Percentiles rank a stretch among this genome's conserved stretches.
These are phyloP conservation scores for Strigamia transsilvanica DNA, from an alignment of 2,888 invertebrate genomes.

Conservation along the genomic window DNA sequence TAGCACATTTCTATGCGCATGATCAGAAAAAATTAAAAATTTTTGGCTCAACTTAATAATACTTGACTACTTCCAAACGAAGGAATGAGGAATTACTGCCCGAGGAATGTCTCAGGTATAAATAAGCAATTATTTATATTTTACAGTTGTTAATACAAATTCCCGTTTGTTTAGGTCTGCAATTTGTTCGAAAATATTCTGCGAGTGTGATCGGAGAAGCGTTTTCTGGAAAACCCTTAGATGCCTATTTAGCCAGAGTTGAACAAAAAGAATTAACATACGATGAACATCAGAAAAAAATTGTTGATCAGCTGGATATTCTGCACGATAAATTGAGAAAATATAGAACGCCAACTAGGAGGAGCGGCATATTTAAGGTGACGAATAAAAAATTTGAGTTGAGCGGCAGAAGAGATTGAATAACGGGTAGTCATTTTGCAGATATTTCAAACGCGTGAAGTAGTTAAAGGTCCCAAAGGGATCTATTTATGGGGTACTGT, in stretches of 20 bases:
- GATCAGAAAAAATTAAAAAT: background rate
- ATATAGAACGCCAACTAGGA: conserved; percentile 68
- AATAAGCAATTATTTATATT: background rate
- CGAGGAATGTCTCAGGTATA: background rate
- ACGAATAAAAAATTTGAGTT: conserved; percentile 1
- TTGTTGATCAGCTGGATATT: conserved; percentile 75
- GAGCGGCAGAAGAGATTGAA: background rate
- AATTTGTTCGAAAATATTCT: background rate
- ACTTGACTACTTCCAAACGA: background rate
- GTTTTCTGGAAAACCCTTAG: conserved; percentile 1
- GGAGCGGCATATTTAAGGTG: conserved; percentile 37
- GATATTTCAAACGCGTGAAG: conserved; percentile 56
- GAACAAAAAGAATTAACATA: conserved; percentile 63
- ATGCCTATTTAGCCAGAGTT: conserved; percentile 67
- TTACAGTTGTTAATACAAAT: background rate
- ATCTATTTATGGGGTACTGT: conserved; percentile 79
- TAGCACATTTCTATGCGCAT: too few species aligned
- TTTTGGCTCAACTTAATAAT: background rate
- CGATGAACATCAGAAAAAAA: conserved; percentile 78
- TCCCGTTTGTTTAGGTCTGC: background rate
- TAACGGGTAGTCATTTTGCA: conserved; percentile 26
- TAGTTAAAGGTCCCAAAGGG: conserved; percentile 72
- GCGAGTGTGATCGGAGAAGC: conserved; percentile 27
- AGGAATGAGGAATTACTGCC: background rate
- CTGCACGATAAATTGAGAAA: conserved; percentile 73